These are phyloP conservation scores for Sericinus montela DNA, from an alignment of 2,888 invertebrate genomes.

Conservation along the genomic window DNA sequence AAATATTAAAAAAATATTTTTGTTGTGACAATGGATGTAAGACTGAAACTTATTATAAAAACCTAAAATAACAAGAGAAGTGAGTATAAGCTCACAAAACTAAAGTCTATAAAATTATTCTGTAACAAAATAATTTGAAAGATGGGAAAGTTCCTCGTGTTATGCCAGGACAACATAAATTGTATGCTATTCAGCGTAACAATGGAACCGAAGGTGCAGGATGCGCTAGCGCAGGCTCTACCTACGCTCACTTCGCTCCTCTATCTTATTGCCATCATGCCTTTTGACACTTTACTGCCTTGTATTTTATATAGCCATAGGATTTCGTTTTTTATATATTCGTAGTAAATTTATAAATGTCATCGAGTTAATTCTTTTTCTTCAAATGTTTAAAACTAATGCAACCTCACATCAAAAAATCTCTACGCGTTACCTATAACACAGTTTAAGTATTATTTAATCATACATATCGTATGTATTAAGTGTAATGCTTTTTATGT, in stretches of 20 bases:
- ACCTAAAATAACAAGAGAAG: no score
- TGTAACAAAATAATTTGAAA: no score
- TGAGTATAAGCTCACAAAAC: no score
- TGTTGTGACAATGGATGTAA: no score
- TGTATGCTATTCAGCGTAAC: conserved; percentile 51
- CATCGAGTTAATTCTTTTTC: conserved; percentile 1
- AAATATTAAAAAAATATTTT: no score
- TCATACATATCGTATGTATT: no score
- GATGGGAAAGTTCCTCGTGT: conserved; percentile 13
- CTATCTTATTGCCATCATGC: conserved; percentile 67
- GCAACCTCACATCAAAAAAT: background rate
- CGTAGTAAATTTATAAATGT: conserved; percentile 12
- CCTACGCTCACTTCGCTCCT: conserved; percentile 50
- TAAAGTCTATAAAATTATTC: no score
- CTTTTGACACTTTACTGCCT: conserved; percentile 66
- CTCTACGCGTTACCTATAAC: no score
- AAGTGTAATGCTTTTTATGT: no score
- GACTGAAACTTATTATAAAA: no score
- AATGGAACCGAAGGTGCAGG: conserved; percentile 50
- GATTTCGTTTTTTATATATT: conserved; percentile 5
- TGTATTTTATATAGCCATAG: conserved; percentile 49
- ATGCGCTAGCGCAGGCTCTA: conserved; percentile 37
- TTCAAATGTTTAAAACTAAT: background rate
- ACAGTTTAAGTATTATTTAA: no score
- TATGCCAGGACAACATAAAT: conserved; percentile 52